phyloP scores from a whole-genome alignment of 2,888 invertebrate species.

The Cephus runcator region DNA sequence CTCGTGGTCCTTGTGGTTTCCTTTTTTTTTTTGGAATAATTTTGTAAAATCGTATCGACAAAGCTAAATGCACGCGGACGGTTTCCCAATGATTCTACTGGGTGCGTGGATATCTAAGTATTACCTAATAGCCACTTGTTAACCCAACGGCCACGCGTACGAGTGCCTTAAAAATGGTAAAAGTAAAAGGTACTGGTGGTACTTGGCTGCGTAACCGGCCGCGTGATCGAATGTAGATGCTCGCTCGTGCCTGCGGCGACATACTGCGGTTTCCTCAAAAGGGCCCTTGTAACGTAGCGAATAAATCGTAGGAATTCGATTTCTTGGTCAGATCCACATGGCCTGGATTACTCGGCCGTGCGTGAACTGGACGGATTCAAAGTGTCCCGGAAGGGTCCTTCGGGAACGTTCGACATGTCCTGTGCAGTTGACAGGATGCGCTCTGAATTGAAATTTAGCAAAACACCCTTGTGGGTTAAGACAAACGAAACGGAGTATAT shows the following conservation, averaged over 20 bases:
- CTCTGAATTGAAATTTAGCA: conserved; percentile 54
- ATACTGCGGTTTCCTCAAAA: conserved; percentile 40
- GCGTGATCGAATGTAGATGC: conserved; percentile 50
- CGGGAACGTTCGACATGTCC: conserved; percentile 30
- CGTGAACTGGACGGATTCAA: conserved; percentile 50
- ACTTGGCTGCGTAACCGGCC: conserved; percentile 60
- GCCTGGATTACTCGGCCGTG: conserved; percentile 45
- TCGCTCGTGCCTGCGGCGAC: conserved; percentile 40
- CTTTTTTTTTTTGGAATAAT: background rate
- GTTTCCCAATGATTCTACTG: background rate
- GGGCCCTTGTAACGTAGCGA: conserved; percentile 43
- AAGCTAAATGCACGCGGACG: background rate
- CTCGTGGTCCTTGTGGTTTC: too few relatives aligned
- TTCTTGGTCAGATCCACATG: background rate
- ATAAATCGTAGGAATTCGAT: conserved; percentile 59
- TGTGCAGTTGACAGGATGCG: conserved; percentile 39
- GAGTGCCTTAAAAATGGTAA: background rate
- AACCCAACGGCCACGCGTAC: background rate
- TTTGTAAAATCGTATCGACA: background rate
- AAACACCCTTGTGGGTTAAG: conserved; percentile 57
- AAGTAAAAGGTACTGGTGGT: conserved; percentile 9
- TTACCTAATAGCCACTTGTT: background rate
- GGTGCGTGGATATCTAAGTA: background rate
- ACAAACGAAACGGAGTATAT: conserved; percentile 24
- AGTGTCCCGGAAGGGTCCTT: conserved; percentile 49